Evolutionary conservation across 2,888 invertebrate species (phyloP), one percentile per base, ranked within the genome.

Genomic region (Microctonus brassicae): DNA sequence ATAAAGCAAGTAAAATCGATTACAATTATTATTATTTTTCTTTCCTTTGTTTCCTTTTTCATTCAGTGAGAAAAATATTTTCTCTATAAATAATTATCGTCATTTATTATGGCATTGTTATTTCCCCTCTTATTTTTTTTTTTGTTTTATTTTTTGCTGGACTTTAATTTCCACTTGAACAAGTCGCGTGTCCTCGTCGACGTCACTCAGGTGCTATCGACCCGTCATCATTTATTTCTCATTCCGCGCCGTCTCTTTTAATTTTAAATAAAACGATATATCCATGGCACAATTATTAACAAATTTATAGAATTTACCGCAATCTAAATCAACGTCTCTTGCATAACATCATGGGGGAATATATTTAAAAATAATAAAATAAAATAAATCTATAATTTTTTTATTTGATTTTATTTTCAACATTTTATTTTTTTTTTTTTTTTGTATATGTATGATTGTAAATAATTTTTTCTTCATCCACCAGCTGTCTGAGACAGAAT

Each of bases 11-110:
- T n/a, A n/a, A n/a, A n/a, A n/a, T n/a, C n/a, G n/a, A n/a, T n/a
- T n/a, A n/a, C n/a, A n/a, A n/a, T n/a, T n/a, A n/a, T 17, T 53
- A 13, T 20, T 53, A 4, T 47, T 17, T 47, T 47, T 47, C 47
- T 17, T 47, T 17, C 20, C n/a, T n/a, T n/a, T n/a, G n/a, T n/a
- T 10, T 53, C 20, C 5, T 17, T 34, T 17, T 34, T 6, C 34
- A n/a, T 42, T 29, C n/a, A 26, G 47, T n/a, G 11, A 47, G 11
- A 47, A 34, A n/a, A n/a, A 58, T 58, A 13, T 58, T 33, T n/a
- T 20, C 47, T 47, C 47, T 29, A 58, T 58, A 58, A 58, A 58
- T 58, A 33, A 58, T 58, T 58, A 17, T 47, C 10, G 4, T n/a
- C 20, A 33, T 58, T 29, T n/a, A 34, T 10, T 10, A 34, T 17